These are phyloP conservation scores for Hippasteria phrygiana DNA, from an alignment of 53 echinoderm and acorn worm species.

Conservation along the genomic window DNA sequence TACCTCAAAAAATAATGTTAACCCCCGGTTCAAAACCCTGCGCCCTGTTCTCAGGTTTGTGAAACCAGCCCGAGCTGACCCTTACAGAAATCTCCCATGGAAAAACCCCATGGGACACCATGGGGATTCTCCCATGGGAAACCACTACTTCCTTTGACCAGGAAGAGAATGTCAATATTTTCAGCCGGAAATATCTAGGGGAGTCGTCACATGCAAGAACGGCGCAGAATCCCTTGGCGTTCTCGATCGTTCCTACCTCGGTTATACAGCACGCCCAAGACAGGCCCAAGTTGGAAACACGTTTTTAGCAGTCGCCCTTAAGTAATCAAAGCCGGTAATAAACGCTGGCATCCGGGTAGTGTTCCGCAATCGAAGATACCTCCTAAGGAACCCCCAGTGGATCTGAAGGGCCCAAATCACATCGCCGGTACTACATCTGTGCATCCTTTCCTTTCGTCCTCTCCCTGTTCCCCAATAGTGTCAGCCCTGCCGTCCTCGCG, in stretches of 20 bases:
- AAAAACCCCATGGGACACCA: no score
- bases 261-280: background rate
- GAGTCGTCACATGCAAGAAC: background rate
- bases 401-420: constrained; percentile 8
- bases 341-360: constrained; percentile 26
- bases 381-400: background rate
- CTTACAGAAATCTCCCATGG: no score
- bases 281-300: background rate
- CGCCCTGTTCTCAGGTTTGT: no score
- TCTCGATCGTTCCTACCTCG: background rate
- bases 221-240: background rate
- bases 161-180: background rate
- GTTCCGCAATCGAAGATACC: constrained; percentile 35
- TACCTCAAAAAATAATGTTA: no score
- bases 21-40: no score
- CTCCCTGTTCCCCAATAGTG: background rate
- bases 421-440: background rate
- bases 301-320: constrained; percentile 12
- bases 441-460: background rate
- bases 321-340: constrained; percentile 56
- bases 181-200: background rate
- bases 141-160: no score
- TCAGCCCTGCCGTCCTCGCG: background rate
- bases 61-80: no score
- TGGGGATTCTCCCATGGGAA: no score